Evolutionary conservation across 2,797 vertebrate genomes (phyloP), one percentile per base, ranked within the genome.

Genomic region (Thripadectes ignobilis): DNA sequence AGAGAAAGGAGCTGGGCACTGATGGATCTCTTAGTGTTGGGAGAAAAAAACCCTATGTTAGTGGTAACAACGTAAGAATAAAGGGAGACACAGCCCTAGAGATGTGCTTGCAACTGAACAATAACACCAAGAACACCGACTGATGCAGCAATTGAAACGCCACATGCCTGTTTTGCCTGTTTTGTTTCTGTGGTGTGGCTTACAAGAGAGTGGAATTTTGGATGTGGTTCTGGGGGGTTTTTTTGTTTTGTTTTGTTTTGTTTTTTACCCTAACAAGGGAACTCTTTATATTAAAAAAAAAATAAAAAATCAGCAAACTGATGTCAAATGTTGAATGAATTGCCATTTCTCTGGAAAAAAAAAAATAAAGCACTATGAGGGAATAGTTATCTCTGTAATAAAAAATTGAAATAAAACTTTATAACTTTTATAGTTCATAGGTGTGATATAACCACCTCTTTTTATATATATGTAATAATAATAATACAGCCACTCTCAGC

Each of bases 341-440:
- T 67, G 12, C 9, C 12, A 46, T 71, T 89, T 83, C 67, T 61
- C 22, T 83, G 32, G 22, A 13, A 46, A 48, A 34, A 39, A 39
- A 58, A 58, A 78, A 51, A 9, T 0, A 29, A 49, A 12, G 4
- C 14, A 10, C 16, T 52, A 21, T 14, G 1, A 7, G 39, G 17
- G 52, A 80, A 71, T 77, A 46, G 5, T 29, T 41, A 16, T 16
- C 5, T 62, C 87, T 32, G 13, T 38, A 51, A 48, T 14, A 71
- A 82, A 82, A 79, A 29, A 6, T 19, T 18, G 32, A 76, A 90
- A 81, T 15, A 62, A 89, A 81, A 34, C 32, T 48, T 43, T 12
- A 41, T 51, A 29, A 21, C 32, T 73, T 68, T 6, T 27, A 8
- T 22, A 21, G 16, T 43, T 92, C 36, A 57, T 4, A 49, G 36